Percentiles rank a stretch among this genome's conserved stretches.
Evolutionary conservation across 2,113 vertebrate species (phyloP).

Genomic region (Crypturellus undulatus): DNA sequence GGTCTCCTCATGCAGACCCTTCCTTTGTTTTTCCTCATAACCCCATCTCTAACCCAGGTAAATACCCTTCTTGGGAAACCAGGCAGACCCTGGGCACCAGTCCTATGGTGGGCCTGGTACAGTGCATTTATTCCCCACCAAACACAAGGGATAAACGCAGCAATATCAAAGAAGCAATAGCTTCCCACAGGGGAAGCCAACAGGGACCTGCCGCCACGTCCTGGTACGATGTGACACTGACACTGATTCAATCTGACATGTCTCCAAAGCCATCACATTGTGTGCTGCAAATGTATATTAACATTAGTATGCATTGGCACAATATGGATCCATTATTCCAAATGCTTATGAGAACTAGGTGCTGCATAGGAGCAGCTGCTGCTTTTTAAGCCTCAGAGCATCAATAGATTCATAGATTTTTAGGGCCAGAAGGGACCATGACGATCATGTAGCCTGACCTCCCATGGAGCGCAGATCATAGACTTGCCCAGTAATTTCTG

Average conservation of each 20-base stretch:
- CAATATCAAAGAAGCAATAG: background rate
- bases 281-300: constrained; percentile 62
- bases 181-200: constrained; percentile 41
- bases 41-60: background rate
- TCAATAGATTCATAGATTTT: constrained; percentile 72
- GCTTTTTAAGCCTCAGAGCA: constrained; percentile 69
- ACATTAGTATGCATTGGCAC: constrained; percentile 77
- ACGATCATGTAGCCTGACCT: background rate
- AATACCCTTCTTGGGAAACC: background rate
- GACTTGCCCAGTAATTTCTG: background rate
- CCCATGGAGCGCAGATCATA: background rate
- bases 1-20: background rate
- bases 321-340: constrained; percentile 75
- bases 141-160: background rate
- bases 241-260: constrained; percentile 72
- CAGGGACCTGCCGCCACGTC: background rate
- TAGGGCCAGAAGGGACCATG: constrained; percentile 67
- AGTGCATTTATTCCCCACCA: background rate
- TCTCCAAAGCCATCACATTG: constrained; percentile 65
- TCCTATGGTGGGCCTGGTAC: rapidly evolving
- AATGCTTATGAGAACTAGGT: constrained; percentile 70
- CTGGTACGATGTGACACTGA: constrained; percentile 51
- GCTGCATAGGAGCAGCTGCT: constrained; percentile 70
- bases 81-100: background rate
- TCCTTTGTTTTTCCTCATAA: background rate